Percentiles rank a stretch among this genome's conserved stretches.
Evolutionary conservation across 2,113 vertebrate genomes (phyloP).

Genomic region (Proterorhinus semilunaris): DNA sequence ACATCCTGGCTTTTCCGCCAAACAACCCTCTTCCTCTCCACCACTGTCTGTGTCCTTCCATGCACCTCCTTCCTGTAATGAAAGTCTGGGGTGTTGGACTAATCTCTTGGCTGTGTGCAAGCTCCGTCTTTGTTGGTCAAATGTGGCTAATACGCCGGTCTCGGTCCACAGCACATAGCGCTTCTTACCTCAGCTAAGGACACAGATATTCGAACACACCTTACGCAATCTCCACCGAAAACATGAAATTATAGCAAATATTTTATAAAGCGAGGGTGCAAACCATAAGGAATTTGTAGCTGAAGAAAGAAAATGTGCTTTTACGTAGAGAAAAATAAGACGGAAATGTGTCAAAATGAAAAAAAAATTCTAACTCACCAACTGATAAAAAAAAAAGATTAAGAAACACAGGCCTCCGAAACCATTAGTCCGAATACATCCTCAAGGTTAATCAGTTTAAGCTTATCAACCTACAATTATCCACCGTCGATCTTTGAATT

Average conservation of each 20-base stretch:
- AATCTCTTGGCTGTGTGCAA: constrained; percentile 66
- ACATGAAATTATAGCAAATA: not conserved
- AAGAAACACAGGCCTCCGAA: too few species aligned
- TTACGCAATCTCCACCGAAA: constrained; percentile 22
- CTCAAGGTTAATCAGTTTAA: not conserved
- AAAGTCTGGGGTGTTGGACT: constrained; percentile 70
- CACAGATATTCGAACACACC: constrained; percentile 24
- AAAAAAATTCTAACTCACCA: too few species aligned
- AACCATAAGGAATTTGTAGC: not conserved
- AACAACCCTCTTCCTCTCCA: not conserved
- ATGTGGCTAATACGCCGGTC: constrained; percentile 71
- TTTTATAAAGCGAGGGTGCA: not conserved
- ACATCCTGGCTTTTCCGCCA: not conserved
- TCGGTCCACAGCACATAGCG: constrained; percentile 58
- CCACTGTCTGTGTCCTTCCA: constrained; percentile 44
- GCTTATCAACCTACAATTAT: not conserved
- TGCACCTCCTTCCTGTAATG: constrained; percentile 57
- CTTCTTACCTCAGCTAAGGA: constrained; percentile 50
- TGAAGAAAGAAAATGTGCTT: not conserved
- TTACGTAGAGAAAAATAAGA: not conserved
- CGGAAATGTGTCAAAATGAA: too few species aligned
- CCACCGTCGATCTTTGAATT: not conserved
- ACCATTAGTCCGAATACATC: not conserved
- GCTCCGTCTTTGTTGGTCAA: constrained; percentile 71
- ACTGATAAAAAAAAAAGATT: too few species aligned